Base-by-base conservation (phyloP, 1,140 invertebrate genomes). In the Protaetia brevitarsis region DNA sequence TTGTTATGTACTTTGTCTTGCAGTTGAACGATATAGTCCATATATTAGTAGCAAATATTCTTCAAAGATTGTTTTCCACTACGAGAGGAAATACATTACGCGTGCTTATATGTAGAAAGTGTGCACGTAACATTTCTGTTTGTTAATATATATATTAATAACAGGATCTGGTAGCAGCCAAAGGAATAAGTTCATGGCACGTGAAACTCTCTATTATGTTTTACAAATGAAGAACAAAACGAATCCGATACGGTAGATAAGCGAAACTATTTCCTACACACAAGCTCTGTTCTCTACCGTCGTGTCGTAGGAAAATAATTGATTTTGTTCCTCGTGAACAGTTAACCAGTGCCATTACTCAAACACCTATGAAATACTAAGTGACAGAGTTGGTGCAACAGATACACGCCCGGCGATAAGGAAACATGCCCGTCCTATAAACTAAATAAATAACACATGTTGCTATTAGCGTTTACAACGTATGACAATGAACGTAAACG, bases 401-500 rank as follows among this genome's bases (percentile, higher is more conserved):
- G 41, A 51, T 51, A 51, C 41, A 51, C 19, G 16, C 41, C 19
- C 11, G 26, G 26, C 11, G 41, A 51, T 51, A 51, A 51, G 41
- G 41, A 51, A 51, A 51, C 41, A 51, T 51, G 41, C 10, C 41
- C 13, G 41, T 51, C 41, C 19, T 51, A 51, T 51, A 51, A 51
- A 51, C 41, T 19, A 51, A 51, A 51, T 51, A 51, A 51, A 51
- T 51, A 51, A 51, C 41, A 51, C 41, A 51, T 51, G 41, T 51
- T 51, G 41, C 41, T 51, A 23, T 51, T 51, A 51, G 41, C 41
- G 19, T 51, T 19, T 51, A 51, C 41, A 51, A 23, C 41, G 41
- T 51, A 51, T 51, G 41, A 51, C 41, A 51, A 51, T 51, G 19
- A 51, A 51, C 41, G 19, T 10, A 23, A 51, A 51, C 41, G 11